Evolutionary conservation across 2,797 vertebrate genomes (phyloP), one percentile per base, ranked within the genome.

Genomic region (Valencia hispanica): DNA sequence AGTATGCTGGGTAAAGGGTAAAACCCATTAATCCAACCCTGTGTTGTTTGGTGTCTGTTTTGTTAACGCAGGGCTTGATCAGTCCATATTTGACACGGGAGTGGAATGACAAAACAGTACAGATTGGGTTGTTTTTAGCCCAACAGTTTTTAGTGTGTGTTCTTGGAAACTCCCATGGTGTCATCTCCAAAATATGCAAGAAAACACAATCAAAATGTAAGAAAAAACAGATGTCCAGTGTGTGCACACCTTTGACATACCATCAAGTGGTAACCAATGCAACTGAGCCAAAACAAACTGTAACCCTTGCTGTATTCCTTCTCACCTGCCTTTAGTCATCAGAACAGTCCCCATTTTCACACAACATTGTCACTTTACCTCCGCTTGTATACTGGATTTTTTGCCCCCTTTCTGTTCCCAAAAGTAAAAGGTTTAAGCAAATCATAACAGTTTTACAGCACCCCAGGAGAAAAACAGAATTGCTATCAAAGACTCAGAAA

Each of bases 361-460:
- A 25, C 86, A 89, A 89, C 88, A 80, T 88, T 85, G 70, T 80
- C 83, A 4, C 84, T 91, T 89, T 78, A 79, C 68, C 80, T 72
- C 83, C 51, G 66, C 22, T 72, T 50, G 61, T 79, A 41, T 69
- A 15, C 87, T 79, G 82, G 74, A 86, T 89, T 89, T 73, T 84
- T 47, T 68, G 73, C 85, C 82, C 68, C 73, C 72, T 20, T 48
- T 89, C 70, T 80, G 75, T 69, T 92, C 85, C 71, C 75, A 90
- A 83, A n/a, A 87, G 88, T 93, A 92, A 94, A 94, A 94, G 93
- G 92, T 92, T 89, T 88, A 86, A 91, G 84, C 87, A 89, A 94
- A 90, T 73, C 34, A 47, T 92, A 92, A 86, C 91, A 84, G 86
- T 84, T 89, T 88, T 89, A 50, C 79, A 70, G 74, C 65, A 70